These are phyloP conservation scores for Iguana delicatissima DNA, from an alignment of 2,797 vertebrate genomes.

Conservation along the genomic window DNA sequence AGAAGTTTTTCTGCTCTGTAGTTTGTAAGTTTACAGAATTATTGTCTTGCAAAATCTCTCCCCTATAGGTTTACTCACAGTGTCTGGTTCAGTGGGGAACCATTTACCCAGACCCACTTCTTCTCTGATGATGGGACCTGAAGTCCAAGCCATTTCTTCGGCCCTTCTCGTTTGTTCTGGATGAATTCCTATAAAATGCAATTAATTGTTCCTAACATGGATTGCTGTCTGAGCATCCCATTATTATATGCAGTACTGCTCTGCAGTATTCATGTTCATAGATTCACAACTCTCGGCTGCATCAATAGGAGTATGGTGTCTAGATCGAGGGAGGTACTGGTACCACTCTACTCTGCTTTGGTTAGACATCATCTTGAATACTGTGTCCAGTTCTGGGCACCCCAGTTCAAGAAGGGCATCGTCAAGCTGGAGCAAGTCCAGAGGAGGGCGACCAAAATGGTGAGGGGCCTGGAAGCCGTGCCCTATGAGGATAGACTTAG, in stretches of 20 bases:
- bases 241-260: background rate
- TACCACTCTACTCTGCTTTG: too few species aligned
- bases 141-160: background rate
- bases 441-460: too few species aligned
- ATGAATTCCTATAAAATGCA: slow-evolving; percentile 26
- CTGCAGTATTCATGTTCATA: background rate
- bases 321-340: too few species aligned
- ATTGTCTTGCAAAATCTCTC: background rate
- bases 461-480: too few species aligned
- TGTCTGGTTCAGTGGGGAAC: background rate
- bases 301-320: too few species aligned
- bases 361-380: too few species aligned
- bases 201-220: background rate
- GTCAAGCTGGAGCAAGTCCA: too few species aligned
- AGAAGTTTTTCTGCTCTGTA: background rate
- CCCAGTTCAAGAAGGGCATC: too few species aligned
- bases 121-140: accelerated
- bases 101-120: background rate
- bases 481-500: too few species aligned
- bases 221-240: background rate
- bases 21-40: background rate
- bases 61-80: background rate
- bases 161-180: accelerated
- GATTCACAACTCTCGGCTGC: too few species aligned
- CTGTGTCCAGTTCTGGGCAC: too few species aligned